Base-by-base conservation (phyloP, 2,888 invertebrate genomes). In the Acleris laterana region DNA sequence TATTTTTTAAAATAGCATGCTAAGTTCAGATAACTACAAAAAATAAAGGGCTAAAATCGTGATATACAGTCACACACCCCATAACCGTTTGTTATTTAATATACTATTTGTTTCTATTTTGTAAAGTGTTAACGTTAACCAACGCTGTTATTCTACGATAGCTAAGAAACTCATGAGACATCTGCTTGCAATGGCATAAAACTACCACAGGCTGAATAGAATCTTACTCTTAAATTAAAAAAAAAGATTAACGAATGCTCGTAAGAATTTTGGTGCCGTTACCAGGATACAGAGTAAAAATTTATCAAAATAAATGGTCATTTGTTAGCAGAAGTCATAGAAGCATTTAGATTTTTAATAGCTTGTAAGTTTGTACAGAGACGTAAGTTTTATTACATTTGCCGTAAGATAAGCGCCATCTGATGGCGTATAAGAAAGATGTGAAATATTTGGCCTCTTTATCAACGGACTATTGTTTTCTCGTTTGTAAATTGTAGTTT, bases 71-170 rank as follows among this genome's bases (percentile, higher is more conserved):
- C 32, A 70, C 71, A 48, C 60, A 66, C 53, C 64, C 70, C 71
- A 68, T 63, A 68, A 70, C 73, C 73, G 67, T 68, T n/a, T 52
- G 66, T 66, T 62, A 62, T 72, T 70, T 75, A 71, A 72, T 77
- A 70, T 52, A 67, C 48, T 32, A 11, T 32, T 32, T 32, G 32
- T 32, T 32, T 52, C 69, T 66, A 68, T 70, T 72, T 53, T 70
- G 75, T 77, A 74, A 74, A 74, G 76, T 77, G 77, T 77, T 80
- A 77, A 76, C 3, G 32, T 32, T 32, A 11, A 32, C 76, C 72
- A 74, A 75, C 63, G 71, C 77, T 80, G 81, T 82, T 81, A 74
- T 72, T 70, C 65, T 70, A 68, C 72, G 69, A 79, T 79, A 76
- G 75, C 74, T 69, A 75, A 76, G 70, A 59, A 49, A 42, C 59